phyloP scores from a whole-genome alignment of 2,888 invertebrate genomes.

The Meloe dianella region DNA sequence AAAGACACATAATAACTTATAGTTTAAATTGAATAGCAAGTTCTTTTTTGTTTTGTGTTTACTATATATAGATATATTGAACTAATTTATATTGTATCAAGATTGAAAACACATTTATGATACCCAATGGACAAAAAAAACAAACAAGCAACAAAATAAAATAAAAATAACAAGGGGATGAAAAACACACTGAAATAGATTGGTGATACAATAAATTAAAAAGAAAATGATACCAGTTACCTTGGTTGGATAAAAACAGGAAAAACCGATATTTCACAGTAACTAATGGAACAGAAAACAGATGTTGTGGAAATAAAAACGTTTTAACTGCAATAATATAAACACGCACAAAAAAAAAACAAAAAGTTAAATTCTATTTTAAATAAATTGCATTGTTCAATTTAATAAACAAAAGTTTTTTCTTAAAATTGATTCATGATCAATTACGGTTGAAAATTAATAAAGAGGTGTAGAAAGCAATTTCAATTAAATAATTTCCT shows the following conservation, averaged over 20 bases:
- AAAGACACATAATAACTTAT: background rate
- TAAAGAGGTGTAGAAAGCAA: background rate
- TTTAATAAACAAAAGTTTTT: background rate
- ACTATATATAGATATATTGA: background rate
- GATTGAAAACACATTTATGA: slow-evolving; percentile 21
- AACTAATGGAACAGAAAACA: slow-evolving; percentile 30
- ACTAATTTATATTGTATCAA: background rate
- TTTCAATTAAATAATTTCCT: slow-evolving; percentile 18
- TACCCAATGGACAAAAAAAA: slow-evolving; percentile 7
- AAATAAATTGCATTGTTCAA: background rate
- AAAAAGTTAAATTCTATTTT: background rate
- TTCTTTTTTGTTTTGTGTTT: background rate
- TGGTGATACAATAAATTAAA: slow-evolving; percentile 28
- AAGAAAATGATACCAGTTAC: slow-evolving; percentile 29
- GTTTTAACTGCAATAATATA: slow-evolving; percentile 6
- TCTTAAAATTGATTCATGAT: background rate
- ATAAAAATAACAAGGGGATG: background rate
- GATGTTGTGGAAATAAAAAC: slow-evolving; percentile 26
- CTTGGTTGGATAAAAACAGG: slow-evolving; percentile 22
- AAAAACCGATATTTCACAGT: slow-evolving; percentile 29
- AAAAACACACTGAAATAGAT: slow-evolving; percentile 14
- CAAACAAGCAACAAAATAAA: background rate
- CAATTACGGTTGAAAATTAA: background rate
- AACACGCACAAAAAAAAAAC: background rate
- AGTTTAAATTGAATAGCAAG: background rate